Evolutionary conservation across 2,888 invertebrate genomes (phyloP).

Genomic region (Argyresthia albistria): DNA sequence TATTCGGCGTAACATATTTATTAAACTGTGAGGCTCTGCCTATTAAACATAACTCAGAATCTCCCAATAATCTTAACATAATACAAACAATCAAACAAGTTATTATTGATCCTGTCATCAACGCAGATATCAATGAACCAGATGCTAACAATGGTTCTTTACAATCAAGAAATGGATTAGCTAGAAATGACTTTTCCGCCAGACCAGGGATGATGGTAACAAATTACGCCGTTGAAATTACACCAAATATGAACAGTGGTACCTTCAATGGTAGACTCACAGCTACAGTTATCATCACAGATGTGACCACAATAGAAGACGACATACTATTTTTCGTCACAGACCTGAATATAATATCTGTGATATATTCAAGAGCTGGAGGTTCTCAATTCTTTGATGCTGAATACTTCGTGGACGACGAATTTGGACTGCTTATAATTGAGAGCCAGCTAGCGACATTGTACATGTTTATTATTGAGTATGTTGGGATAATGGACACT

Average conservation of each 20-base stretch:
- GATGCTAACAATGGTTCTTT: too few species aligned
- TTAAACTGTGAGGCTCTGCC: too few species aligned
- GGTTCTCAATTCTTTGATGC: conserved; percentile 15
- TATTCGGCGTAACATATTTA: too few species aligned
- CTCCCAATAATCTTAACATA: too few species aligned
- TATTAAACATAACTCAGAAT: too few species aligned
- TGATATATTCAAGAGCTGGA: conserved; percentile 22
- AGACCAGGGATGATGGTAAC: conserved; percentile 33
- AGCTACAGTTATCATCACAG: conserved; percentile 23
- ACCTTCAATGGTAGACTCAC: conserved; percentile 26
- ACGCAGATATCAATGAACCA: too few species aligned
- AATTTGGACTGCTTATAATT: conserved; percentile 29
- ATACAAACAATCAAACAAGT: too few species aligned
- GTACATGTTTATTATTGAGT: conserved; percentile 30
- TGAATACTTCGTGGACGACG: conserved; percentile 16
- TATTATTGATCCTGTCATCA: too few species aligned
- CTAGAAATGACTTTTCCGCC: background rate
- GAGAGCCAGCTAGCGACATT: conserved; percentile 19
- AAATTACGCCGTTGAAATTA: conserved; percentile 26
- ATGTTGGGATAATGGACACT: conserved; percentile 22
- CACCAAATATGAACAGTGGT: conserved; percentile 18
- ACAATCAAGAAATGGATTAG: too few species aligned
- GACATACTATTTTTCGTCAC: conserved; percentile 23
- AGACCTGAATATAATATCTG: conserved; percentile 24
- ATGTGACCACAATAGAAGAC: conserved; percentile 22